Evolutionary conservation across 1,140 invertebrate genomes (phyloP), one percentile per base, ranked within the genome.

Genomic region (Venturia canescens): DNA sequence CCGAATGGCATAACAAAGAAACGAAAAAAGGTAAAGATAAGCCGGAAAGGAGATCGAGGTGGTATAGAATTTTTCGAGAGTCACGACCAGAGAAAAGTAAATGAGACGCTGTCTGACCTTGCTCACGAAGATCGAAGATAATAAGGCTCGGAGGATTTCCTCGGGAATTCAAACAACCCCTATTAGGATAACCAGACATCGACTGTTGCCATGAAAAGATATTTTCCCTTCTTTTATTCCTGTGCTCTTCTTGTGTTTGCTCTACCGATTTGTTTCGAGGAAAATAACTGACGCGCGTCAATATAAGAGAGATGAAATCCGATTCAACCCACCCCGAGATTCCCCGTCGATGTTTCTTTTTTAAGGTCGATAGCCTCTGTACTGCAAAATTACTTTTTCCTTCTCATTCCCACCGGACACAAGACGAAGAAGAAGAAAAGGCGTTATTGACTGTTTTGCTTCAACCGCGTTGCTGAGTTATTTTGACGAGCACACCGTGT

Each of bases 121-220:
- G 50, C 50, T 53, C 50, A 53, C 50, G 60, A 26, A 63, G 60
- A 63, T 63, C 60, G 60, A 63, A 63, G 60, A 26, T 63, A 63
- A 63, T 63, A 63, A 63, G 60, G 21, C 60, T 63, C 21, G 23
- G 23, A 63, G 60, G 23, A 63, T 63, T 63, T 26, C 50, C 60
- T 63, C 13, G 60, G 21, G 11, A 26, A 63, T 1, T 23, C 60
- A 63, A 63, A 63, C 60, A 63, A 63, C 60, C 60, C 60, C 60
- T 13, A 26, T 63, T 26, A 26, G 60, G 60, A 63, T 26, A 63
- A 63, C 23, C 60, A 63, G 60, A 63, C n/a, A 63, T 26, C 23
- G n/a, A 15, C 23, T 26, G 11, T 63, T 26, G 13, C 21, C 23
- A 13, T 26, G 21, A 18, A 26, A 63, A 63, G n/a, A 3, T 63